Evolutionary conservation across 2,888 invertebrate genomes (phyloP).

Genomic region (Tenthredo mesomela): DNA sequence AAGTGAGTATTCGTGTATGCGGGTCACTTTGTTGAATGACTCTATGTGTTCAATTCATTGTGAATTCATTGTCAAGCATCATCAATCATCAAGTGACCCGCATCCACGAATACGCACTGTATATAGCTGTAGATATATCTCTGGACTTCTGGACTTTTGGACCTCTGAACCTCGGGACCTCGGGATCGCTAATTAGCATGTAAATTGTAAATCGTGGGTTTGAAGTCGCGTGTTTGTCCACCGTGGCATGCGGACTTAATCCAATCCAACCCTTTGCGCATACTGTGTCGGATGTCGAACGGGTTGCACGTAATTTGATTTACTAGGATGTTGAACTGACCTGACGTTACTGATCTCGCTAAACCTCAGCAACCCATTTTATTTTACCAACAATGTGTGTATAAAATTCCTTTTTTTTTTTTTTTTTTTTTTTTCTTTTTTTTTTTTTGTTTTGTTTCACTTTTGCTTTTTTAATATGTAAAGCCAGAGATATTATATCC

Average conservation of each 20-base stretch:
- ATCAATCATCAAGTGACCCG: too few relatives aligned
- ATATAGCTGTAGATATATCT: neutral
- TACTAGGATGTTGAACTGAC: slow-evolving; percentile 46
- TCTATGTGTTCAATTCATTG: too few relatives aligned
- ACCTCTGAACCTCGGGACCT: neutral
- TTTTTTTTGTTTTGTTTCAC: neutral
- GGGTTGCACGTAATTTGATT: slow-evolving; percentile 52
- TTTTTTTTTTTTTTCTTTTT: neutral
- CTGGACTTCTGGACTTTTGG: neutral
- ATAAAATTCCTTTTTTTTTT: neutral
- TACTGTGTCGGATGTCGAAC: slow-evolving; percentile 50
- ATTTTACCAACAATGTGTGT: neutral
- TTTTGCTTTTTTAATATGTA: neutral
- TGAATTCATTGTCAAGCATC: too few relatives aligned
- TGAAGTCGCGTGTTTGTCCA: slow-evolving; percentile 40
- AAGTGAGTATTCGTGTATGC: too few relatives aligned
- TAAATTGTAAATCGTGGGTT: slow-evolving; percentile 20
- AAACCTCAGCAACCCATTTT: neutral
- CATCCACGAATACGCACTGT: too few relatives aligned
- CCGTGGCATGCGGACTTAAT: slow-evolving; percentile 38
- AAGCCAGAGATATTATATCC: neutral
- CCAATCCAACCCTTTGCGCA: slow-evolving; percentile 44
- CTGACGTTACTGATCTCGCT: slow-evolving; percentile 14
- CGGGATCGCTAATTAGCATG: slow-evolving; percentile 23
- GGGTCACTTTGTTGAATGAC: too few relatives aligned